Evolutionary conservation across 2,888 invertebrate genomes (phyloP).

Genomic region (Hirtodrosophila duncani): DNA sequence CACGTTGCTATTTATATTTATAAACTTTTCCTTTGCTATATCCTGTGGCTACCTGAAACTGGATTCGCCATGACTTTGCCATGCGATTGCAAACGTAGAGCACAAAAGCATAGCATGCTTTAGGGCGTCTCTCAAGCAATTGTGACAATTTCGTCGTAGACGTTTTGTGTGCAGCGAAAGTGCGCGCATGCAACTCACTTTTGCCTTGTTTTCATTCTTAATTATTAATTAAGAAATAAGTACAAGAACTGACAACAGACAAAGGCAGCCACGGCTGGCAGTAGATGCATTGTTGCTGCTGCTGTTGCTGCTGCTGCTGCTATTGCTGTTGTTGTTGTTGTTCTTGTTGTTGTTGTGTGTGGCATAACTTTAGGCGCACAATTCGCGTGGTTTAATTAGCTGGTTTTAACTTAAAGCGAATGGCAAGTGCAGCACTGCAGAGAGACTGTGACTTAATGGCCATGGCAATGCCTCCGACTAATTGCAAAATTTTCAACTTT

Average conservation of each 20-base stretch:
- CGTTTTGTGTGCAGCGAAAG: slow-evolving; percentile 50
- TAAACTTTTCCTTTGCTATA: not conserved
- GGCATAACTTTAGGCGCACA: slow-evolving; percentile 54
- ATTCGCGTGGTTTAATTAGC: slow-evolving; percentile 60
- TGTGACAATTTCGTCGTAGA: slow-evolving; percentile 56
- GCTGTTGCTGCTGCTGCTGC: not conserved
- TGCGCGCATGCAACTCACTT: slow-evolving; percentile 62
- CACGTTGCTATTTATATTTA: not conserved
- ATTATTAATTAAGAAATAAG: slow-evolving; percentile 72
- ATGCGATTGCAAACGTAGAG: no score
- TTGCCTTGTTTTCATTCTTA: slow-evolving; percentile 66
- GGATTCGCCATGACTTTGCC: not conserved
- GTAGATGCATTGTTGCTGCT: slow-evolving; percentile 26
- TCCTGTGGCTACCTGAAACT: not conserved
- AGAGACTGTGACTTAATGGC: slow-evolving; percentile 33
- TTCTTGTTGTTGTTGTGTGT: slow-evolving; percentile 37
- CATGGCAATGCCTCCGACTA: slow-evolving; percentile 49
- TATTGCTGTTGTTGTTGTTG: not conserved
- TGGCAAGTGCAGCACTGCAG: slow-evolving; percentile 39
- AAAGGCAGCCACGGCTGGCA: slow-evolving; percentile 19
- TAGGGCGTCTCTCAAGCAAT: slow-evolving; percentile 53
- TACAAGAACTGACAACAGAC: slow-evolving; percentile 41
- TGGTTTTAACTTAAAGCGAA: slow-evolving; percentile 3
- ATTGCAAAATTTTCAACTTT: slow-evolving; percentile 34
- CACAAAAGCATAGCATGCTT: slow-evolving; percentile 41